These are phyloP conservation scores for Polydrusus pterygomalis DNA, from an alignment of 2,888 invertebrate genomes.

Conservation along the genomic window DNA sequence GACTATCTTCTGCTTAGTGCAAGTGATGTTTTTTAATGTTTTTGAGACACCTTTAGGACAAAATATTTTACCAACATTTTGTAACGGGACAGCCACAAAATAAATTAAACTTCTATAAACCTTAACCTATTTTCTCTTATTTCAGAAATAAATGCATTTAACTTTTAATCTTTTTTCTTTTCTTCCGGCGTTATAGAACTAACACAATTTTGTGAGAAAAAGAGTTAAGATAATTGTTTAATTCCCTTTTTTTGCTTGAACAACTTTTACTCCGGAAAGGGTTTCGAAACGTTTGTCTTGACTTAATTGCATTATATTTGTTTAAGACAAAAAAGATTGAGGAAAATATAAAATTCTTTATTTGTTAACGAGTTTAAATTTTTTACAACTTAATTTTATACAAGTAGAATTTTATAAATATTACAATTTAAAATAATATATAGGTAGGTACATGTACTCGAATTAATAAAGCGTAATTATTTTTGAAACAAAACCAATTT, in stretches of 20 bases:
- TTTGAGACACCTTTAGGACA: too few relatives aligned
- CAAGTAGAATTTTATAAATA: too few relatives aligned
- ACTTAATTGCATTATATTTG: constrained; percentile 3
- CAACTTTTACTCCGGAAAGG: background rate
- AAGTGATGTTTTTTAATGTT: too few relatives aligned
- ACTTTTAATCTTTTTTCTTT: background rate
- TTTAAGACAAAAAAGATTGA: background rate
- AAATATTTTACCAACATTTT: too few relatives aligned
- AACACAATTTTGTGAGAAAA: constrained; percentile 2
- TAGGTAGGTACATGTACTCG: too few relatives aligned
- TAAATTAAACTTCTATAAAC: background rate
- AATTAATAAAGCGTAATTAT: too few relatives aligned
- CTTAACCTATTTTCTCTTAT: background rate
- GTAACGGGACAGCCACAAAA: background rate
- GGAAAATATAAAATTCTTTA: too few relatives aligned
- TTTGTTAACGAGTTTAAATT: too few relatives aligned
- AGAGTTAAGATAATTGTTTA: constrained; percentile 5
- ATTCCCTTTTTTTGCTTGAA: background rate
- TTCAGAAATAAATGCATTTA: background rate
- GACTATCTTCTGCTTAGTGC: too few relatives aligned
- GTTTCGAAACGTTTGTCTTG: background rate
- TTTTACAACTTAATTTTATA: too few relatives aligned
- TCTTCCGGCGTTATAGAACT: background rate
- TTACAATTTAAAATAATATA: too few relatives aligned
- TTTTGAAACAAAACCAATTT: too few relatives aligned